phyloP scores from a whole-genome alignment of 2,888 invertebrate genomes.

The Dysmachus trigonus region DNA sequence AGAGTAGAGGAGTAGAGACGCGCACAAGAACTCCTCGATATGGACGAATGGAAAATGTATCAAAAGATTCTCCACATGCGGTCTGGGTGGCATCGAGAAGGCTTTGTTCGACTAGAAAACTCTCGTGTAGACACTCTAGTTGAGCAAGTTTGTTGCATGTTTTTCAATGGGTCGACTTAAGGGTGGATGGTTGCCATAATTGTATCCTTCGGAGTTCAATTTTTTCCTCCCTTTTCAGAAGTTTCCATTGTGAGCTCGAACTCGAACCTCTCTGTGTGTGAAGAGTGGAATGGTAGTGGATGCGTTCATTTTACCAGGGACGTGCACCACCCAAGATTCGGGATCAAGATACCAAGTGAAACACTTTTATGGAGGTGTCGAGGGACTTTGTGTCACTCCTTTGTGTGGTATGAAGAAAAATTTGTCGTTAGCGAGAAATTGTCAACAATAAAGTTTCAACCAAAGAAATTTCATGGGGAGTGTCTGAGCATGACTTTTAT shows the following conservation, averaged over 20 bases:
- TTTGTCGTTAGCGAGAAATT: slow-evolving; percentile 50
- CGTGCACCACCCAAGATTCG: slow-evolving; percentile 30
- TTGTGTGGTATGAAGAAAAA: slow-evolving; percentile 47
- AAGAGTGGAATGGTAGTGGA: neutral
- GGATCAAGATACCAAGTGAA: slow-evolving; percentile 27
- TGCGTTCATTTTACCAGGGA: slow-evolving; percentile 24
- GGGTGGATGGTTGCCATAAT: slow-evolving; percentile 45
- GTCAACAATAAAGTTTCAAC: slow-evolving; percentile 24
- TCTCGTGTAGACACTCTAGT: slow-evolving; percentile 50
- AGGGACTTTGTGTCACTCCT: slow-evolving; percentile 50
- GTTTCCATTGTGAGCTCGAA: neutral
- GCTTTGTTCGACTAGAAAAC: slow-evolving; percentile 50
- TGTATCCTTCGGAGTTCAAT: slow-evolving; percentile 44
- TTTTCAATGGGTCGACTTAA: slow-evolving; percentile 44
- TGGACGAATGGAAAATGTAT: slow-evolving; percentile 32
- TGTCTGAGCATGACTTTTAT: neutral
- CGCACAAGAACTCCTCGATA: slow-evolving; percentile 29
- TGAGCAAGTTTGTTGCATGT: slow-evolving; percentile 50
- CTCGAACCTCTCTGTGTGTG: neutral
- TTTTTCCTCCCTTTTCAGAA: neutral
- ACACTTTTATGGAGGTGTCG: slow-evolving; percentile 33
- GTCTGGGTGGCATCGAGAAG: slow-evolving; percentile 46
- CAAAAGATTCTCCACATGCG: slow-evolving; percentile 47
- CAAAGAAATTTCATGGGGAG: neutral
- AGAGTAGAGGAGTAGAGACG: neutral